These are phyloP conservation scores for Stenchaetothrips biformis DNA, from an alignment of 2,888 invertebrate species.

Conservation along the genomic window DNA sequence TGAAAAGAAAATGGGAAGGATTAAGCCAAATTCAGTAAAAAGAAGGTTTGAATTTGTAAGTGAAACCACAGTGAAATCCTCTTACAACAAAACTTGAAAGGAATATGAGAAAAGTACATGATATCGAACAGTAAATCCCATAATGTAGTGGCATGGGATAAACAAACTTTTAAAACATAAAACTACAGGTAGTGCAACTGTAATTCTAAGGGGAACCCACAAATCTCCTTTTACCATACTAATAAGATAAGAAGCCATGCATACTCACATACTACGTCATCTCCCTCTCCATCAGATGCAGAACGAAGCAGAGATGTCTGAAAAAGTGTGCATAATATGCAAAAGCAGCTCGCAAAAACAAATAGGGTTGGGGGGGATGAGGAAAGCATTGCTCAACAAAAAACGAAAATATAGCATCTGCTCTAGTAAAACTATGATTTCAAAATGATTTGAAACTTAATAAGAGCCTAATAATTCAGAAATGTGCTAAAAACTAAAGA, in stretches of 20 bases:
- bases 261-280: slow-evolving; percentile 44
- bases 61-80: slow-evolving; percentile 11
- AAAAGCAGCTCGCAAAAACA: slow-evolving; percentile 36
- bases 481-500: too few relatives aligned
- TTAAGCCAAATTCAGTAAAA: background rate
- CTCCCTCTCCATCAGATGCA: slow-evolving; percentile 35
- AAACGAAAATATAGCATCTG: too few relatives aligned
- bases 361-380: slow-evolving; percentile 27
- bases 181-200: too few relatives aligned
- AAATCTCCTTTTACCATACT: slow-evolving; percentile 26
- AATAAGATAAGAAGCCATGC: slow-evolving; percentile 40
- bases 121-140: too few relatives aligned
- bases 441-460: too few relatives aligned
- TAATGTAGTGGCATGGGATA: background rate
- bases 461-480: too few relatives aligned
- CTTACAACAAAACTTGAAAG: slow-evolving; percentile 15
- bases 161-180: slow-evolving; percentile 26
- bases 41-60: background rate
- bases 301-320: slow-evolving; percentile 41
- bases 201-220: background rate
- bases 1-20: slow-evolving; percentile 5
- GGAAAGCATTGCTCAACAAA: too few relatives aligned
- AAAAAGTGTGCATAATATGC: slow-evolving; percentile 36
- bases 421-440: too few relatives aligned
- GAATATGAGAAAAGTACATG: too few relatives aligned